phyloP scores from a whole-genome alignment of 2,888 invertebrate genomes.

The Acanthopleura granulata region DNA sequence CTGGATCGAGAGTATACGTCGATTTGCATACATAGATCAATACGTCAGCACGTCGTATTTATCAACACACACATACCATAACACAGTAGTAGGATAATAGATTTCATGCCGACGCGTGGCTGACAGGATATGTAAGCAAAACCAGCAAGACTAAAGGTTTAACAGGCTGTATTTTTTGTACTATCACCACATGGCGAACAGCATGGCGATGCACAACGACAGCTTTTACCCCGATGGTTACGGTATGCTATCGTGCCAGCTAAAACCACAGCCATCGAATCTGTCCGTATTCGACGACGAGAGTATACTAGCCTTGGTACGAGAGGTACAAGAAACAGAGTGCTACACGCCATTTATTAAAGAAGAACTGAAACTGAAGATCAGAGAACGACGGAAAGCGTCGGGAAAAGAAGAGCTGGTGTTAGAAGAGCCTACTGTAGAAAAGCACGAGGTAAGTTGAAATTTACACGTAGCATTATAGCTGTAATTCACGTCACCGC shows the following conservation, averaged over 20 bases:
- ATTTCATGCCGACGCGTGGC: not conserved
- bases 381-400: not conserved
- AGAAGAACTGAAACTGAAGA: slow-evolving; percentile 14
- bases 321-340: not conserved
- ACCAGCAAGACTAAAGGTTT: no score
- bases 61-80: not conserved
- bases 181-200: slow-evolving; percentile 2
- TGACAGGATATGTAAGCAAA: not conserved
- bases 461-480: not conserved
- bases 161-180: not conserved
- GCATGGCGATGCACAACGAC: slow-evolving; percentile 3
- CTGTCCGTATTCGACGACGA: not conserved
- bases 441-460: not conserved
- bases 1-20: no score
- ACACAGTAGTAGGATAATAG: not conserved
- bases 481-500: not conserved
- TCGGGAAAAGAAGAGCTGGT: not conserved
- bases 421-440: not conserved
- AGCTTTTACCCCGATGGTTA: not conserved
- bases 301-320: not conserved
- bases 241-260: not conserved
- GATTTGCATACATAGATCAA: not conserved
- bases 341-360: not conserved
- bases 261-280: not conserved
- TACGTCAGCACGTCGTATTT: slow-evolving; percentile 10